Evolutionary conservation across 1,140 invertebrate species (phyloP), one percentile per base, ranked within the genome.

Genomic region (Andricus grossulariae): DNA sequence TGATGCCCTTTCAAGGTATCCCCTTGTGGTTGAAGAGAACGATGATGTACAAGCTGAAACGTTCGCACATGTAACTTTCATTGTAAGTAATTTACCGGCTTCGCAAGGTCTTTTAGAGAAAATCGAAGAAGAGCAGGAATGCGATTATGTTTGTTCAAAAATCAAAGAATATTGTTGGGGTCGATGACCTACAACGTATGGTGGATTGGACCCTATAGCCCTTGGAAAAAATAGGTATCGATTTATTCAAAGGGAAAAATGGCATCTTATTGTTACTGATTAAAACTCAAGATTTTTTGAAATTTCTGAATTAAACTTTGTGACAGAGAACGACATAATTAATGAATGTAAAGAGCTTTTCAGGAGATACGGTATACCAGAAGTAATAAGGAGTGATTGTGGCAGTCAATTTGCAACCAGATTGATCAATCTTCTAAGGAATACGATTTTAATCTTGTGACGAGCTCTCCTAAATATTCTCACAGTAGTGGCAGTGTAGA

Each of bases 241-340:
- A 77, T 80, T 84, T 5, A 84, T 83, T 70, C 83, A 85, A 76
- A 54, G 15, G 15, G 71, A 82, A 6, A 77, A 75, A 55, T 84
- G 79, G 80, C 85, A 82, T 77, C 57, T 85, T 16, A 80, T 84
- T 10, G 57, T 82, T 39, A 82, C 77, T 8, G 79, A 87, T 79
- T 87, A 87, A 74, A 86, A 83, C 49, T 84, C 83, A 0, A 55
- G 83, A 39, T 85, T 76, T 72, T 79, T 83, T 12, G 79, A 85
- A 77, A 66, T 85, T 57, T 70, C 55, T 73, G 39, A 18, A 6
- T 15, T 86, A 13, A 77, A 78, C 19, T 49, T 76, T 21, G 10
- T 83, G 25, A 80, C 72, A 3, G 52, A 83, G 71, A 66, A 71
- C 50, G 55, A 80, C 18, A 75, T 79, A 10, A 87, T 86, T n/a